Evolutionary conservation across 1,140 invertebrate genomes (phyloP).

Genomic region (Drosophila guanche): DNA sequence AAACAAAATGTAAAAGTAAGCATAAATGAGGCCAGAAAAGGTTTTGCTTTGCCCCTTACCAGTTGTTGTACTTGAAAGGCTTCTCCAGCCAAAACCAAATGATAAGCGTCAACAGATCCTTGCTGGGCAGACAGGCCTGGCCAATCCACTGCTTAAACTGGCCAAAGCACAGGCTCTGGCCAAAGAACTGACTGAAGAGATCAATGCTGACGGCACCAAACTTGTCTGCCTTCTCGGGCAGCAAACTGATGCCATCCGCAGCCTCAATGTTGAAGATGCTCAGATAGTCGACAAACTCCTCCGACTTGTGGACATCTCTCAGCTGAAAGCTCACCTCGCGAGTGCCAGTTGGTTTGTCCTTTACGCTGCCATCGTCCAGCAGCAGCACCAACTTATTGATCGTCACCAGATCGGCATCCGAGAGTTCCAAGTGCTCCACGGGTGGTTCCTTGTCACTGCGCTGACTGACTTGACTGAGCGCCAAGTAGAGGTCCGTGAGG

Average conservation of each 20-base stretch:
- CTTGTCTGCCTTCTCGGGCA: conserved; percentile 43
- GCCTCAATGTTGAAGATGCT: conserved; percentile 69
- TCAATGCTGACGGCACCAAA: conserved; percentile 67
- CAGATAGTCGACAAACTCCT: conserved; percentile 77
- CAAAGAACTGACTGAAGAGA: conserved; percentile 69
- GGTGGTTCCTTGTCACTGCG: conserved; percentile 30
- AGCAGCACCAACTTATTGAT: conserved; percentile 79
- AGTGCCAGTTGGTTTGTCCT: conserved; percentile 22
- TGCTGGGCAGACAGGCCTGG: conserved; percentile 54
- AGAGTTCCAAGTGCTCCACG: conserved; percentile 60
- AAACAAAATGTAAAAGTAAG: not conserved
- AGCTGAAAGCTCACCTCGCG: conserved; percentile 66
- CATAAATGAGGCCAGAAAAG: too few relatives aligned
- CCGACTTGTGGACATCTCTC: conserved; percentile 46
- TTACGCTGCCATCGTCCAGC: conserved; percentile 36
- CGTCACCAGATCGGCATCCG: conserved; percentile 73
- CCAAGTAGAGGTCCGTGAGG: conserved; percentile 66
- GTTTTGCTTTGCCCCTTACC: conserved; percentile 27
- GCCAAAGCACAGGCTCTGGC: conserved; percentile 53
- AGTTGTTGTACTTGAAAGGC: conserved; percentile 72
- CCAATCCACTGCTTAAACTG: conserved; percentile 65
- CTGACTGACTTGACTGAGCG: conserved; percentile 27
- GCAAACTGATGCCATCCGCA: conserved; percentile 43
- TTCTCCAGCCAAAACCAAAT: conserved; percentile 80
- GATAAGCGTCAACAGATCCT: conserved; percentile 71